Evolutionary conservation across 2,113 vertebrate genomes (phyloP).

Genomic region (Campylorhamphus procurvoides): DNA sequence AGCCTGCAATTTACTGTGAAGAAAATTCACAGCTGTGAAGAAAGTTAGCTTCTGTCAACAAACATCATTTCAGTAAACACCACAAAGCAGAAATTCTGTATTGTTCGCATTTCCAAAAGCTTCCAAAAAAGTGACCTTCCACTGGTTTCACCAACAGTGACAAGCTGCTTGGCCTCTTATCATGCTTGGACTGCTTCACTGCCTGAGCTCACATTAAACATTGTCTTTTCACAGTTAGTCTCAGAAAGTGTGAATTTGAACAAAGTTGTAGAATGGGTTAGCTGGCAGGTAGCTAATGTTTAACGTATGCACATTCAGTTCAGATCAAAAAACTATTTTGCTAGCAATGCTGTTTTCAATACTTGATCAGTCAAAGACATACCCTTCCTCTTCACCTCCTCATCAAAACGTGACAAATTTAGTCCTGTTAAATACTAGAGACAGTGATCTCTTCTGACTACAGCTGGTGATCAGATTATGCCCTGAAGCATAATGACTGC

Average conservation of each 20-base stretch:
- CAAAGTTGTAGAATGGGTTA: conserved; percentile 44
- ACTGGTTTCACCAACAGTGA: background rate
- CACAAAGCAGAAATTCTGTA: conserved; percentile 16
- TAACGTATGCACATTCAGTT: conserved; percentile 19
- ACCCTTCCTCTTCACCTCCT: conserved; percentile 33
- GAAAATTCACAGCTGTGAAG: conserved; percentile 37
- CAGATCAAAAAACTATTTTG: conserved; percentile 27
- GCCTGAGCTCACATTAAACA: conserved; percentile 17
- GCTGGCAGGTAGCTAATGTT: conserved; percentile 36
- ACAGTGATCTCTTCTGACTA: conserved; percentile 63
- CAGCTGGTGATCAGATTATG: conserved; percentile 68
- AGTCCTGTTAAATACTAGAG: conserved; percentile 34
- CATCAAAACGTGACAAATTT: conserved; percentile 58
- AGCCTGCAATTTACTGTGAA: conserved; percentile 18
- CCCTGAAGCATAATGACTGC: conserved; percentile 58
- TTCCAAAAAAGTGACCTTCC: conserved; percentile 16
- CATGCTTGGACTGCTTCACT: background rate
- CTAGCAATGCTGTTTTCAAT: conserved; percentile 23
- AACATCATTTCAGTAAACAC: conserved; percentile 34
- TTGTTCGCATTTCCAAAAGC: background rate
- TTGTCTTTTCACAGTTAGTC: background rate
- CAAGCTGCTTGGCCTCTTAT: background rate
- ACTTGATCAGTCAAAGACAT: conserved; percentile 38
- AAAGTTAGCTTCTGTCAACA: conserved; percentile 67
- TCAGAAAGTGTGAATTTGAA: conserved; percentile 10